phyloP scores from a whole-genome alignment of 2,113 vertebrate species.

The Callipepla squamata region DNA sequence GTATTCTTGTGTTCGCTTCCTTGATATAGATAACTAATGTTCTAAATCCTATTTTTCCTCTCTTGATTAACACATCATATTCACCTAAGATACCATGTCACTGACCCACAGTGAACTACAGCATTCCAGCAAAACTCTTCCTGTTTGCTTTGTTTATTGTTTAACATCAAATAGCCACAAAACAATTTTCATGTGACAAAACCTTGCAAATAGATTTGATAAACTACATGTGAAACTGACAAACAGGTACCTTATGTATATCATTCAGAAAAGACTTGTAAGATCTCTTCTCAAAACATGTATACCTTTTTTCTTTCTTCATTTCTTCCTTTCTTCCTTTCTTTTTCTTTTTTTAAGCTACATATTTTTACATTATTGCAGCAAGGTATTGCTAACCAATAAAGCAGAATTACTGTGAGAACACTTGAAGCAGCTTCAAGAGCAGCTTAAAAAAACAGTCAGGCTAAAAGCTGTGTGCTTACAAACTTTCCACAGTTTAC shows the following conservation, averaged over 20 bases:
- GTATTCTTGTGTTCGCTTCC: neutral
- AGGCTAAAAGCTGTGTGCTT: neutral
- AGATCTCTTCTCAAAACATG: neutral
- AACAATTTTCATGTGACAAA: neutral
- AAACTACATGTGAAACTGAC: neutral
- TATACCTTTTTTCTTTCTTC: neutral
- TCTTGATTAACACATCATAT: constrained; percentile 23
- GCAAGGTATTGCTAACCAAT: neutral
- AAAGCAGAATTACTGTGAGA: neutral
- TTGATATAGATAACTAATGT: neutral
- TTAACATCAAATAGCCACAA: neutral
- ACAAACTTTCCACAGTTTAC: neutral
- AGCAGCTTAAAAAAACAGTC: neutral
- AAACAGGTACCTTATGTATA: neutral
- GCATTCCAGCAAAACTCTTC: constrained; percentile 23
- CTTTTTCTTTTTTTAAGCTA: neutral
- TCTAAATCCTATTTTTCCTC: neutral
- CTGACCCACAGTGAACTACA: neutral
- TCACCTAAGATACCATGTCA: neutral
- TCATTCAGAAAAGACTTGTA: neutral
- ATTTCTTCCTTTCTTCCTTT: neutral
- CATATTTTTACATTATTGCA: neutral
- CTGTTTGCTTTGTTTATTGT: neutral
- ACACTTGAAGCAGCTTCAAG: neutral
- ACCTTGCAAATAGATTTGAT: neutral